Conservation (phyloP, 2,113 vertebrate genomes). For the Etheostoma spectabile region DNA sequence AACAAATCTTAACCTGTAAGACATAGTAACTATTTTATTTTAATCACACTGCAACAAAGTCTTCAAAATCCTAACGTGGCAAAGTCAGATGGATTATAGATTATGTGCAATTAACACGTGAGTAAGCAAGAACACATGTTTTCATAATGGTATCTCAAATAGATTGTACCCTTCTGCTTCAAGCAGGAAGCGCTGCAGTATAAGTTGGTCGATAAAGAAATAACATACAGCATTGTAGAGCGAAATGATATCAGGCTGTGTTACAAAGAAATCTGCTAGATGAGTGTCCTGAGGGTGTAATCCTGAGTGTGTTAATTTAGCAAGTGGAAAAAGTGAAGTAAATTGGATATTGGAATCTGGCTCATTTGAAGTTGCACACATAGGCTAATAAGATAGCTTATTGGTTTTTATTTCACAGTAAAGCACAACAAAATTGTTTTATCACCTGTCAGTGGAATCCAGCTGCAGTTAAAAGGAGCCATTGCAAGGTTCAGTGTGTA, state of each 20-base stretch:
- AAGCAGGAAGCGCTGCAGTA: background rate
- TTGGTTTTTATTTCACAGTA: background rate
- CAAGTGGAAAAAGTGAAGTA: background rate
- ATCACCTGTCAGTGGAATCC: background rate
- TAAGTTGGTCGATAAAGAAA: background rate
- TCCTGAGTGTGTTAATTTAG: conserved; percentile 1
- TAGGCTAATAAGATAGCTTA: background rate
- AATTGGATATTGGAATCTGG: background rate
- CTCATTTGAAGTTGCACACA: background rate
- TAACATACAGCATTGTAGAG: background rate
- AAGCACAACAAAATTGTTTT: background rate
- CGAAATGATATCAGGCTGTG: background rate
- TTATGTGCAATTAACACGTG: background rate
- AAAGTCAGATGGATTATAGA: background rate
- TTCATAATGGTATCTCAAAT: background rate
- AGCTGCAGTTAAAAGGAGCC: background rate
- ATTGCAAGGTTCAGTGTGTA: background rate
- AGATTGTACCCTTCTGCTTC: background rate
- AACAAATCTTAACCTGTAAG: background rate
- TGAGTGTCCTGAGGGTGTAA: background rate
- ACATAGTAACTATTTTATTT: background rate
- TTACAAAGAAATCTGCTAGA: background rate
- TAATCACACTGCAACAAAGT: background rate
- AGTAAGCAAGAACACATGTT: background rate
- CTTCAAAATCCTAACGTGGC: too few relatives aligned